Conservation (phyloP, 2,888 invertebrate species). For the Nipponacmea schrenckii region DNA sequence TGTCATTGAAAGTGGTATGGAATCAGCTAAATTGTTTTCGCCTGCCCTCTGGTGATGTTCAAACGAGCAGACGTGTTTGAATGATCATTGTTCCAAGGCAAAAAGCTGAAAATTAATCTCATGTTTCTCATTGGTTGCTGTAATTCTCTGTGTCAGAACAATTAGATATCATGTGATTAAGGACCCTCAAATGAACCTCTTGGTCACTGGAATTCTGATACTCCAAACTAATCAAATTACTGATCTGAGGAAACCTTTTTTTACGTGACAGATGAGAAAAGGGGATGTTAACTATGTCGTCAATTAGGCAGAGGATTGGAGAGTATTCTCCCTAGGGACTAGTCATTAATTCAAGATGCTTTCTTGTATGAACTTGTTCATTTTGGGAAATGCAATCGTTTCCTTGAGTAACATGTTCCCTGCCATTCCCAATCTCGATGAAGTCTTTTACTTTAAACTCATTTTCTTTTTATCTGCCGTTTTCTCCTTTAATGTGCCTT, state of each 20-base stretch:
- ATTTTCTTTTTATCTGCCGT: no score
- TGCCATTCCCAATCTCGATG: no score
- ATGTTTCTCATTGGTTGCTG: constrained; percentile 5
- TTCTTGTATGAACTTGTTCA: not conserved
- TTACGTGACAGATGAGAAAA: not conserved
- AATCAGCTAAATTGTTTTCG: constrained; percentile 1
- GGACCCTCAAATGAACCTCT: constrained; percentile 2
- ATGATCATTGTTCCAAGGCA: constrained; percentile 5
- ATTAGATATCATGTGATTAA: constrained; percentile 2
- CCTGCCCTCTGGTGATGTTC: not conserved
- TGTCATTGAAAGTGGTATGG: not conserved
- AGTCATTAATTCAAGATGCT: not conserved
- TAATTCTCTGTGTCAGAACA: constrained; percentile 2
- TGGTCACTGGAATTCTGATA: not conserved
- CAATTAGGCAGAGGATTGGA: constrained; percentile 1
- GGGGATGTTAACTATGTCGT: constrained; percentile 2
- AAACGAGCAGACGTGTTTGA: constrained; percentile 2
- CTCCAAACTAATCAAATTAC: constrained; percentile 4
- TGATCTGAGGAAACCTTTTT: not conserved
- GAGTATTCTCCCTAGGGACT: not conserved
- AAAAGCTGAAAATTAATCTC: constrained; percentile 7
- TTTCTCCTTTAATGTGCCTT: no score
- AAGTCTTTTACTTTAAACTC: no score
- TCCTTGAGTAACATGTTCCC: not conserved
- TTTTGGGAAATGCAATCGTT: constrained; percentile 1